Evolutionary conservation across 2,113 vertebrate species (phyloP).

Genomic region (Centropus bengalensis): DNA sequence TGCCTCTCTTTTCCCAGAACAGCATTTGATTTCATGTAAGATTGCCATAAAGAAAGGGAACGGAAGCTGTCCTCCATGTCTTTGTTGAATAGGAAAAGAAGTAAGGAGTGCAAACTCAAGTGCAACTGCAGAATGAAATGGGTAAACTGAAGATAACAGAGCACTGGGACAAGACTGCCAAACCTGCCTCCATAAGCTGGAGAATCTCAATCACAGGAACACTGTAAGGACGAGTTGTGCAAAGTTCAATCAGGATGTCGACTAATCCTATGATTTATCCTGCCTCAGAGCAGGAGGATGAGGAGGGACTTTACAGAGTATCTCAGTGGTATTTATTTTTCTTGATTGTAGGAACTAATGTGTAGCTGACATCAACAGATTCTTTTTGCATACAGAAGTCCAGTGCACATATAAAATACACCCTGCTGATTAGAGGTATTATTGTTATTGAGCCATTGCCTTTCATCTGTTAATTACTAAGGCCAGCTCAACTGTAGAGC

Average conservation of each 20-base stretch:
- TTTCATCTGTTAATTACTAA: constrained; percentile 39
- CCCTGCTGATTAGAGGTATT: background rate
- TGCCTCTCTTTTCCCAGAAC: background rate
- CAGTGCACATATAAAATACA: background rate
- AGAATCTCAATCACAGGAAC: fast-evolving
- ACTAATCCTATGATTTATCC: background rate
- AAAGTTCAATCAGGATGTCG: background rate
- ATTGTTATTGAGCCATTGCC: background rate
- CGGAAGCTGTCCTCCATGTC: background rate
- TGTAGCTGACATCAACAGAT: background rate
- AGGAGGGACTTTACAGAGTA: background rate
- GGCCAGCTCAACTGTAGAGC: background rate
- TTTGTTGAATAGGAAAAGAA: background rate
- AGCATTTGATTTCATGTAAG: background rate
- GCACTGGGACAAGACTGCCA: background rate
- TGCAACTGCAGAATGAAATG: background rate
- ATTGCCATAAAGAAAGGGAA: background rate
- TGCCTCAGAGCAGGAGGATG: background rate
- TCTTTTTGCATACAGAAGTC: background rate
- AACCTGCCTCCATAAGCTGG: background rate
- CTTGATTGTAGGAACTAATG: background rate
- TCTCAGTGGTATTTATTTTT: background rate
- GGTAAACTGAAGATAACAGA: background rate
- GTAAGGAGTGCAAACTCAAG: background rate
- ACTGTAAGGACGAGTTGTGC: background rate